Conservation (phyloP, 2,888 invertebrate species). For the Phortica okadai region DNA sequence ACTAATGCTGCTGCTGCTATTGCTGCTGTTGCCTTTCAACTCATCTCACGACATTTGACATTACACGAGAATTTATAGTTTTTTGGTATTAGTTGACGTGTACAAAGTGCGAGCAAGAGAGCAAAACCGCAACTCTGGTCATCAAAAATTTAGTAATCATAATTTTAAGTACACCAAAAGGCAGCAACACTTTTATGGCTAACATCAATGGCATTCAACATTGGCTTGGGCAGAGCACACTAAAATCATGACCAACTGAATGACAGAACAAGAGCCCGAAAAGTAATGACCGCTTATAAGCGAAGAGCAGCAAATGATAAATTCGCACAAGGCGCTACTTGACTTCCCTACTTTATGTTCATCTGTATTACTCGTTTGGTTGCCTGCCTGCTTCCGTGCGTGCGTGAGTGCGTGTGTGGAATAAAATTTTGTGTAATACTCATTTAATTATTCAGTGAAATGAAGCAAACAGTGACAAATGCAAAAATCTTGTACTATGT, state of each 20-base stretch:
- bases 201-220: background rate
- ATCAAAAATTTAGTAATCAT: slow-evolving; percentile 9
- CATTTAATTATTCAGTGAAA: slow-evolving; percentile 59
- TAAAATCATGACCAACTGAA: background rate
- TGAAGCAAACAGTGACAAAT: slow-evolving; percentile 49
- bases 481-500: slow-evolving; percentile 60
- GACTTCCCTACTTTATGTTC: background rate
- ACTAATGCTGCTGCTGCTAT: background rate
- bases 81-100: slow-evolving; percentile 4
- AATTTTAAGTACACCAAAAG: slow-evolving; percentile 11
- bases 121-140: background rate
- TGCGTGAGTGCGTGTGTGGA: slow-evolving; percentile 4
- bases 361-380: background rate
- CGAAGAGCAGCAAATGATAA: background rate
- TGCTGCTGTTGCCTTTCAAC: slow-evolving; percentile 2
- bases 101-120: background rate
- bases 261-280: background rate
- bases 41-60: slow-evolving; percentile 11
- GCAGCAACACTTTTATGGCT: slow-evolving; percentile 11
- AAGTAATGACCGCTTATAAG: background rate
- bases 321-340: background rate
- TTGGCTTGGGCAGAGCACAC: background rate
- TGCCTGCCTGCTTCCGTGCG: background rate
- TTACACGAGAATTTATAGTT: slow-evolving; percentile 26
- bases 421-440: slow-evolving; percentile 41